A percentile compares a stretch with the other conserved stretches of the same genome.
phyloP scores from a whole-genome alignment of 2,797 vertebrate genomes.

The Novumbra hubbsi region DNA sequence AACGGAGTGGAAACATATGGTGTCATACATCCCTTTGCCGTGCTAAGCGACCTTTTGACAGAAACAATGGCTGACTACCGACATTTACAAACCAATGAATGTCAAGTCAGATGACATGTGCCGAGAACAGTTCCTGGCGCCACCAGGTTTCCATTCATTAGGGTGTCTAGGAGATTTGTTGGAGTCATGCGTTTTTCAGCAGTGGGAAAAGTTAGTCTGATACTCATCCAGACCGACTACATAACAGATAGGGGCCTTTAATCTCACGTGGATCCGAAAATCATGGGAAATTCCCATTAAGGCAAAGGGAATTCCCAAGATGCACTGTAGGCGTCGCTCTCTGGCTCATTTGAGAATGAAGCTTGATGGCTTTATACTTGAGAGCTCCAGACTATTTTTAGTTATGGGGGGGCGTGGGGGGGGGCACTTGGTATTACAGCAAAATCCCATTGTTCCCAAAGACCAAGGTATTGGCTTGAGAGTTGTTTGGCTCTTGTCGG shows the following conservation, averaged over 20 bases:
- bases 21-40: conserved; percentile 63
- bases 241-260: conserved; percentile 68
- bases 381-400: conserved; percentile 41
- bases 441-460: conserved; percentile 26
- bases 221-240: conserved; percentile 56
- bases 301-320: conserved; percentile 71
- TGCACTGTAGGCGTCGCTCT: conserved; percentile 30
- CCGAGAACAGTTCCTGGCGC: conserved; percentile 9
- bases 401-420: conserved; percentile 17
- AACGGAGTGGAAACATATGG: conserved; percentile 71
- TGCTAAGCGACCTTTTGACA: conserved; percentile 59
- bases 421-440: conserved; percentile 26
- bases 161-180: background rate
- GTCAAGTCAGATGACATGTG: conserved; percentile 43
- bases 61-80: conserved; percentile 35
- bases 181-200: background rate
- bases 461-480: conserved; percentile 15
- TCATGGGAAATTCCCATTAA: conserved; percentile 74
- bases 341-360: conserved; percentile 52
- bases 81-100: background rate
- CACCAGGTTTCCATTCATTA: conserved; percentile 10
- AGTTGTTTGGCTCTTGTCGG: conserved; percentile 13
- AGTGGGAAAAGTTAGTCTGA: conserved; percentile 20
- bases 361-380: conserved; percentile 32
- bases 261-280: conserved; percentile 72